Base-by-base conservation (phyloP, 2,113 vertebrate genomes). In the Chionis minor region DNA sequence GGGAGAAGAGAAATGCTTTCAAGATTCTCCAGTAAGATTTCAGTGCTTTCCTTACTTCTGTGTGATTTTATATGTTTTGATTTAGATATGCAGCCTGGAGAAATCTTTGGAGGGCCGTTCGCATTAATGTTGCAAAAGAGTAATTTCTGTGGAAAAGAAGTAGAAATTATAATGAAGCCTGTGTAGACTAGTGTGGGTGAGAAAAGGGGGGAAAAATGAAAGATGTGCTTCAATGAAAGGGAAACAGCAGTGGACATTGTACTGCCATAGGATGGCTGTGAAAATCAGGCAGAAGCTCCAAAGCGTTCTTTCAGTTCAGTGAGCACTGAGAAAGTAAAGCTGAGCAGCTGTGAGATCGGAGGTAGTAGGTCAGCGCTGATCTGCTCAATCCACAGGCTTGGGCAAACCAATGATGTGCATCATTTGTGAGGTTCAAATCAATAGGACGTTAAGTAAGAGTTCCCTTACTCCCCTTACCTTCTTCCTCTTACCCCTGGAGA, bases 211-310 rank as follows among this genome's bases (percentile, higher is more conserved):
- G 33, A 45, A 42, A 78, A 85, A 78, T n/a, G 54, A 92, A 93
- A 83, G 77, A 86, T 56, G 30, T 2, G 1, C 42, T 91, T 92
- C 30, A 95, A 7, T 91, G 73, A 71, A 93, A 86, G 71, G 54
- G 40, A 95, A 95, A 79, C 44, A 84, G 70, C 92, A 62, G 40
- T 71, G 77, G 54, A 72, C 51, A 32, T 81, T 92, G 54, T 83
- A 22, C 44, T 95, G 69, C 86, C 40, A 30, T 52, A 74, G 33
- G 56, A 90, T 82, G 42, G 45, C 82, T 95, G 63, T 58, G 91
- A 90, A 96, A 97, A 83, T 62, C 71, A 88, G 45, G 24, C 44
- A 49, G 33, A 61, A 96, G 66, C 40, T 87, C 55, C 62, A 86
- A 87, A 90, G 79, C 4, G 0, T 84, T 78, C 35, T 88, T 94